These are phyloP conservation scores for Hartigia nigra DNA, from an alignment of 2,888 invertebrate genomes.

Conservation along the genomic window DNA sequence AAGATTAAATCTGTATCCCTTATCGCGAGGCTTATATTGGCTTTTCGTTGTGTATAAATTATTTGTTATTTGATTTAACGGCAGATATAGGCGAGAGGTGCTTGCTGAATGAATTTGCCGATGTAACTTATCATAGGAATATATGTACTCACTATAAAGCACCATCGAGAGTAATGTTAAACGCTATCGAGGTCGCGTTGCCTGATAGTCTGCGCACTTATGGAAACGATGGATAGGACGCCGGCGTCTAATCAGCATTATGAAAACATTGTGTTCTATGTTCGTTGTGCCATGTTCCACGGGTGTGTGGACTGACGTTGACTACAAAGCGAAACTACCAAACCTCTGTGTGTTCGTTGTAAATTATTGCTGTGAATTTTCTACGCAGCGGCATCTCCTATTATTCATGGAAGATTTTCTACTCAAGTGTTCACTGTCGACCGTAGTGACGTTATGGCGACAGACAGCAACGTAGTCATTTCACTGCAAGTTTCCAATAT, in stretches of 20 bases:
- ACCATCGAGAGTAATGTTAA: neutral
- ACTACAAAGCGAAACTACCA: conserved; percentile 29
- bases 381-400: conserved; percentile 45
- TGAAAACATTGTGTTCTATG: neutral
- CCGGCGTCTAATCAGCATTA: conserved; percentile 4
- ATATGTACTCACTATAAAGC: neutral
- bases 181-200: neutral
- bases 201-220: neutral
- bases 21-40: neutral
- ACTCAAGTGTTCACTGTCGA: conserved; percentile 58
- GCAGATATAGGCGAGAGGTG: neutral
- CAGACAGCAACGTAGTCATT: conserved; percentile 30
- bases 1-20: neutral
- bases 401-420: conserved; percentile 44
- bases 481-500: conserved; percentile 3
- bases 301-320: neutral
- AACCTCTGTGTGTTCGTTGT: conserved; percentile 58
- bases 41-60: neutral
- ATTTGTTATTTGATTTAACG: neutral
- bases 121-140: neutral
- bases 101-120: neutral
- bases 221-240: neutral
- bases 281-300: conserved; percentile 3
- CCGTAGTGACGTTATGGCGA: conserved; percentile 41
- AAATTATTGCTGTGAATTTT: conserved; percentile 48